Base-by-base conservation (phyloP, 2,888 invertebrate genomes). In the Clunio marinus region DNA sequence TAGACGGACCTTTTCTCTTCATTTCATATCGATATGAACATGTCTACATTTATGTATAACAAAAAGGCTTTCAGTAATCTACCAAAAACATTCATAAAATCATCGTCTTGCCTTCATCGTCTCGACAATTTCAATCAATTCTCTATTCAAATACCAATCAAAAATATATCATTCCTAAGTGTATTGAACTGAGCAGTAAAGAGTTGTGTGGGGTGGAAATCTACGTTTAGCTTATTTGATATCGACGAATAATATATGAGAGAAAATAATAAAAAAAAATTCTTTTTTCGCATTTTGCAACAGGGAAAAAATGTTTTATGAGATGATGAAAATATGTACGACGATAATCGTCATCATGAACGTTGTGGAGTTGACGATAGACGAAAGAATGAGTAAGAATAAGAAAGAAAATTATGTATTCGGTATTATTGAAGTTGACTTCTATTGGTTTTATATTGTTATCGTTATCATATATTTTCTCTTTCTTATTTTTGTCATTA, bases 361-460 rank as follows among this genome's bases (percentile, higher is more conserved):
- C 5, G 22, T 17, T 22, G 51, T 5, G 32, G 32, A 4, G 17
- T 22, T 51, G 10, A 15, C 51, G 13, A 8, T 20, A 22, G 2
- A 22, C 2, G 41, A 41, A 2, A 41, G 41, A 41, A 15, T 5
- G 20, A 22, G 20, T n/a, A 27, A 46, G 17, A 17, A 8, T n/a
- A 17, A n/a, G 45, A 27, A 45, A 28, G 41, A 24, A 15, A 66
- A 66, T 66, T 66, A 66, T 66, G 55, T 51, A 66, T 66, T 55
- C 68, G 15, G 35, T 58, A 68, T 68, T 68, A 68, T 68, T 55
- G 35, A 46, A 51, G 68, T 68, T 68, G 68, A 68, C 68, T 58
- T 68, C 58, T 68, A 68, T 68, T 58, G 68, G 46, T 68, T 68
- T 68, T 68, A 68, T 68, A 68, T 58, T 68, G 68, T 68, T 41